Evolutionary conservation across 2,797 vertebrate species (phyloP).

Genomic region (Pseudochirops corinnae): DNA sequence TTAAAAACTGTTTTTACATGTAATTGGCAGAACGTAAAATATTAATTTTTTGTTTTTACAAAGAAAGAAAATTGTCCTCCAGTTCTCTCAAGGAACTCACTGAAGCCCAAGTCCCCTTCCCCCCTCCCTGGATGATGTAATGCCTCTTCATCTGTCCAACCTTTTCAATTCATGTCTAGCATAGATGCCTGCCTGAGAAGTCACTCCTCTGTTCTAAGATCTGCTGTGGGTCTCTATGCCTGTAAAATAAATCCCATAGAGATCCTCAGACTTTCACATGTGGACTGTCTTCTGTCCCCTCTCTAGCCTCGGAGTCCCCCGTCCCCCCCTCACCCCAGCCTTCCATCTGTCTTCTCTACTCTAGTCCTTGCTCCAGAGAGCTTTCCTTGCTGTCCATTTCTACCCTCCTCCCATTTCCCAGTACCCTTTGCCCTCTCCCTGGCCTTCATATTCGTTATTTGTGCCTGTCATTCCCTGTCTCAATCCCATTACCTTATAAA

Average conservation of each 20-base stretch:
- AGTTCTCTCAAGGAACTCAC: not conserved
- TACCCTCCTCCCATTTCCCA: not conserved
- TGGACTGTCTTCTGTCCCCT: not conserved
- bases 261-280: not conserved
- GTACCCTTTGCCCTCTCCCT: not conserved
- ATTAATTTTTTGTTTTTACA: not conserved
- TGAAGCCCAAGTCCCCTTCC: not conserved
- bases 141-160: not conserved
- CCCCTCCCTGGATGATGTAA: not conserved
- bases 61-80: not conserved
- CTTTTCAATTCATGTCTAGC: not conserved
- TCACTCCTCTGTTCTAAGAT: not conserved
- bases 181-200: not conserved
- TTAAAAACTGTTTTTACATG: not conserved
- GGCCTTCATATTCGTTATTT: not conserved
- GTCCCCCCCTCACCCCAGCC: not conserved
- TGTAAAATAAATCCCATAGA: not conserved
- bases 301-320: not conserved
- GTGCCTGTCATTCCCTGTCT: not conserved
- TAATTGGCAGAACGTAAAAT: not conserved
- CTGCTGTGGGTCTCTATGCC: not conserved
- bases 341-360: not conserved
- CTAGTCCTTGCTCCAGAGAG: not conserved
- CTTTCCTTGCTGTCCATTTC: not conserved
- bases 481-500: not conserved